Evolutionary conservation across 2,888 invertebrate species (phyloP).

Genomic region (Tiliacea citrago): DNA sequence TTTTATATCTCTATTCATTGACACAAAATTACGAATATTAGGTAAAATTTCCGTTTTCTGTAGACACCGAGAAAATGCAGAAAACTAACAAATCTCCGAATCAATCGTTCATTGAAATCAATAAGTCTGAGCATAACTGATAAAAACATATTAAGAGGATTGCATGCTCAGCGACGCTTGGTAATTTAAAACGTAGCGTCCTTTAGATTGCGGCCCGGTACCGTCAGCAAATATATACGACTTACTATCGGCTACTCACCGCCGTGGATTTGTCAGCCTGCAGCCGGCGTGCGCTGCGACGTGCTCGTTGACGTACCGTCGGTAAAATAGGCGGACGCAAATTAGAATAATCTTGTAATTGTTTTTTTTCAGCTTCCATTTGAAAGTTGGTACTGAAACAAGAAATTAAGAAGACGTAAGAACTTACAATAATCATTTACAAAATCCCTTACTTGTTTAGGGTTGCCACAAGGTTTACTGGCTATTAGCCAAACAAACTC

Average conservation of each 20-base stretch:
- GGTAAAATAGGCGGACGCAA: conserved; percentile 62
- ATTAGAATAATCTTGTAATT: conserved; percentile 44
- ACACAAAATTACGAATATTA: not conserved
- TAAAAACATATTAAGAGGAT: conserved; percentile 59
- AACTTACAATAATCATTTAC: not conserved
- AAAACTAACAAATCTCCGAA: conserved; percentile 7
- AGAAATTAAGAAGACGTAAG: not conserved
- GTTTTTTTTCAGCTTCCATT: not conserved
- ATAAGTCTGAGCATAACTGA: conserved; percentile 54
- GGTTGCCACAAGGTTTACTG: not conserved
- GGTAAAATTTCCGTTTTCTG: too few relatives aligned
- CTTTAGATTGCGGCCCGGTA: conserved; percentile 79
- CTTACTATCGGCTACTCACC: conserved; percentile 86
- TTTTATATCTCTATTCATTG: not conserved
- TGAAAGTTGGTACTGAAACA: not conserved
- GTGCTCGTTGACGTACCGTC: conserved; percentile 71
- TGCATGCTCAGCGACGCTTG: conserved; percentile 64
- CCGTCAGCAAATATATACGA: conserved; percentile 88
- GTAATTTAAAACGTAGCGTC: conserved; percentile 81
- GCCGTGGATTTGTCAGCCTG: conserved; percentile 87
- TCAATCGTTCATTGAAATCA: conserved; percentile 44
- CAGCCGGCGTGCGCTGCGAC: conserved; percentile 68
- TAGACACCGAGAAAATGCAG: not conserved
- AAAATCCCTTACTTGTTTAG: not conserved
- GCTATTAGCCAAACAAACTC: not conserved